phyloP scores from a whole-genome alignment of 2,797 vertebrate genomes.

The Brotogeris chrysoptera region DNA sequence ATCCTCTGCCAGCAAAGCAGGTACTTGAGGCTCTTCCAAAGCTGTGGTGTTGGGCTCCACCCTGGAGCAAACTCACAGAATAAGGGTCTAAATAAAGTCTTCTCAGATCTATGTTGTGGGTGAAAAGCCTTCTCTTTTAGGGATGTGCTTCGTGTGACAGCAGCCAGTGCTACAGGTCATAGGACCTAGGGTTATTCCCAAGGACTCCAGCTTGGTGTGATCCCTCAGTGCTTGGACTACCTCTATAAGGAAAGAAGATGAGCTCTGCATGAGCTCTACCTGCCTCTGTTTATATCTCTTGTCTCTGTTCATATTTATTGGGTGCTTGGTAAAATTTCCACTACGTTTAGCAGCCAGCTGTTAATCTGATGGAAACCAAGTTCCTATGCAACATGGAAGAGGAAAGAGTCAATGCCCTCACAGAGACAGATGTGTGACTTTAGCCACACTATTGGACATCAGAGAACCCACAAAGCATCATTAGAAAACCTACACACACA shows the following conservation, averaged over 20 bases:
- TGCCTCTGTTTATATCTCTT: background rate
- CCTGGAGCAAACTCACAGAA: background rate
- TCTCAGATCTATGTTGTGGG: background rate
- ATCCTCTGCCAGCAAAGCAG: background rate
- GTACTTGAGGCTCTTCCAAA: background rate
- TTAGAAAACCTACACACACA: accelerated
- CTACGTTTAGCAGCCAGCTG: background rate
- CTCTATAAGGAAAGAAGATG: background rate
- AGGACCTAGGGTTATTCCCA: background rate
- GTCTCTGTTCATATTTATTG: background rate
- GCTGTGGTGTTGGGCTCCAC: accelerated
- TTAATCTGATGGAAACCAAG: background rate
- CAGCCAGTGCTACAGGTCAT: background rate
- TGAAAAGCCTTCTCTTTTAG: background rate
- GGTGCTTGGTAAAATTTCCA: background rate
- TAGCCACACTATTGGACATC: background rate
- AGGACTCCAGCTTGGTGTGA: background rate
- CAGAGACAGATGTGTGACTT: background rate
- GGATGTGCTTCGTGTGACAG: background rate
- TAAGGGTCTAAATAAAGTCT: background rate
- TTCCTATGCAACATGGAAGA: background rate
- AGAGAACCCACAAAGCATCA: background rate
- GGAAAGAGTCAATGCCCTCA: too few species aligned
- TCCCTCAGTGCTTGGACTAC: background rate
- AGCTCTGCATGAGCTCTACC: accelerated